These are phyloP conservation scores for Chaetodon auriga DNA, from an alignment of 2,113 vertebrate genomes.

Conservation along the genomic window DNA sequence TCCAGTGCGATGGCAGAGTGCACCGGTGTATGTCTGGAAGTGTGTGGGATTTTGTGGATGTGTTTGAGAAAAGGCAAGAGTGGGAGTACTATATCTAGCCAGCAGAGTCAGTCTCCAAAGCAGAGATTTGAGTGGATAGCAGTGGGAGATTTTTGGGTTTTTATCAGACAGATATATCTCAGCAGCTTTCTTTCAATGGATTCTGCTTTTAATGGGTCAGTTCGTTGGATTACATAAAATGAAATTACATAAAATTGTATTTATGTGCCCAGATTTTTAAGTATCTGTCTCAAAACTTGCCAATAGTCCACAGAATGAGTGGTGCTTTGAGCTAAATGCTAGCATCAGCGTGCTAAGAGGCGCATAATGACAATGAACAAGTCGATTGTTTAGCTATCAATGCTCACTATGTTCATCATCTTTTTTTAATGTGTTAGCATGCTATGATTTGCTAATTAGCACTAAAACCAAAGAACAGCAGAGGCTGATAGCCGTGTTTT, in stretches of 20 bases:
- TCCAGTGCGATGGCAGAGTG: conserved; percentile 37
- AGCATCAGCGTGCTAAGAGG: too few species aligned
- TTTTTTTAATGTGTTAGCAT: neutral
- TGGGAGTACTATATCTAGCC: conserved; percentile 74
- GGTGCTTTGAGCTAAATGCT: too few species aligned
- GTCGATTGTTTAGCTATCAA: neutral
- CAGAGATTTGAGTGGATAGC: conserved; percentile 19
- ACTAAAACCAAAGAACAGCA: neutral
- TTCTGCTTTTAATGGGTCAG: conserved; percentile 19
- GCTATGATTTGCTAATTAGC: neutral
- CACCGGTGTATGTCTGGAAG: conserved; percentile 30
- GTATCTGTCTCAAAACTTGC: neutral
- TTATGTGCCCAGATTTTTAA: conserved; percentile 25
- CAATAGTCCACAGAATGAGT: neutral
- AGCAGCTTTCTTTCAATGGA: conserved; percentile 6
- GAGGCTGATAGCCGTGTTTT: neutral
- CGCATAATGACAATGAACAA: neutral
- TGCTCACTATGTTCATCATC: neutral
- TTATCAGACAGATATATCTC: neutral
- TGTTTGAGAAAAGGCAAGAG: conserved; percentile 45
- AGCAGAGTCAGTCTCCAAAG: conserved; percentile 74
- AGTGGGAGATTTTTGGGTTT: conserved; percentile 13
- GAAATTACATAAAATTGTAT: conserved; percentile 18
- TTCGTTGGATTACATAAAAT: conserved; percentile 32
- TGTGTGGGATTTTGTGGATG: conserved; percentile 27